phyloP scores from a whole-genome alignment of 2,113 vertebrate genomes.

The Cnemophilus loriae region DNA sequence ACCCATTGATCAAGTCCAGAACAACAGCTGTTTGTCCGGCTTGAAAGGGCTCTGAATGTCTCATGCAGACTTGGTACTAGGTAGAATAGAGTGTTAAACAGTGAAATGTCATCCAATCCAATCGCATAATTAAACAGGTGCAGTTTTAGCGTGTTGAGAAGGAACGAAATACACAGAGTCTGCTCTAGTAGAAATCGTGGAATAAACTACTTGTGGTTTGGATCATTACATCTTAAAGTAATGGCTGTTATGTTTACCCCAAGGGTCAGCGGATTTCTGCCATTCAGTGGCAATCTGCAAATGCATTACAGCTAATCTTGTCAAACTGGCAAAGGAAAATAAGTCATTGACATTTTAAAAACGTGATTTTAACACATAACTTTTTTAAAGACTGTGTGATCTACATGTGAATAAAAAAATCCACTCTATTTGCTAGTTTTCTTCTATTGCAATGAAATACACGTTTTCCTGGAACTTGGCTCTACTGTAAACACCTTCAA shows the following conservation, averaged over 20 bases:
- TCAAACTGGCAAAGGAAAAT: constrained; percentile 4
- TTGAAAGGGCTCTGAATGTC: background rate
- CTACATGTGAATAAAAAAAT: background rate
- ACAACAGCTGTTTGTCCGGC: background rate
- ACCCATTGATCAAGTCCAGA: background rate
- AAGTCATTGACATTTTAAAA: background rate
- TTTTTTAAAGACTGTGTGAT: background rate
- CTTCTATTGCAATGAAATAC: background rate
- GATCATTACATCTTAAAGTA: constrained; percentile 25
- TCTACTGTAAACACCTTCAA: background rate
- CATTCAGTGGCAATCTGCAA: constrained; percentile 20
- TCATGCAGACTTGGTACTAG: background rate
- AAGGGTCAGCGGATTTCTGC: constrained; percentile 41
- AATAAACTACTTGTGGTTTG: constrained; percentile 2
- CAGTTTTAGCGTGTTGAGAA: background rate
- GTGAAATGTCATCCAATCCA: background rate
- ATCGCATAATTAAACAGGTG: constrained; percentile 26
- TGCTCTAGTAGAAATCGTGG: background rate
- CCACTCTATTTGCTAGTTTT: background rate
- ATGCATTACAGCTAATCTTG: background rate
- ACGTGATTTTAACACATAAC: background rate
- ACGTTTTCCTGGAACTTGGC: background rate
- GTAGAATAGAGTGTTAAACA: background rate
- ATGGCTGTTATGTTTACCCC: constrained; percentile 15
- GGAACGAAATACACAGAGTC: background rate